These are phyloP conservation scores for Panagrolaimus sp. DNA, from an alignment of 1,140 invertebrate species.

Conservation along the genomic window DNA sequence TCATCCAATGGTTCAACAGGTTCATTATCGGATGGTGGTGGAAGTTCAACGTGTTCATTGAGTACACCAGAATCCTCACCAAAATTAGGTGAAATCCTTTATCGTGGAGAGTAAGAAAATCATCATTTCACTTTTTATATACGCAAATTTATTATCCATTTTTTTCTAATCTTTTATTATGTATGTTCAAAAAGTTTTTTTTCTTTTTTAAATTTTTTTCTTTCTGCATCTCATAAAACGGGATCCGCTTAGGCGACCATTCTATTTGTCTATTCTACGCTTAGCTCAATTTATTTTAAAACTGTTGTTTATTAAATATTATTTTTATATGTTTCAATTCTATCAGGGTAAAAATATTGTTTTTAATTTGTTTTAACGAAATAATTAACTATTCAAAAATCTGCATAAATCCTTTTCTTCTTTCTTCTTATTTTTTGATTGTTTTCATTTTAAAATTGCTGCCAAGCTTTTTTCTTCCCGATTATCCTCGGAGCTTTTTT, in stretches of 20 bases:
- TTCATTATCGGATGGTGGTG: neutral
- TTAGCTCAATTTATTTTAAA: no score
- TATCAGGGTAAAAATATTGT: no score
- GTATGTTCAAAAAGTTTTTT: neutral
- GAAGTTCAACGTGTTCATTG: neutral
- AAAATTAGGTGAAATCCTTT: slow-evolving; percentile 6
- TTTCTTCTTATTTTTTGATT: no score
- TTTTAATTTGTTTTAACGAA: no score
- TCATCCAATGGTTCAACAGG: slow-evolving; percentile 7
- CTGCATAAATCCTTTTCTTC: no score
- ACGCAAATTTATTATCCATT: slow-evolving; percentile 2
- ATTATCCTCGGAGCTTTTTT: no score
- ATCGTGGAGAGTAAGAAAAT: slow-evolving; percentile 8
- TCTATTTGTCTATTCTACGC: neutral
- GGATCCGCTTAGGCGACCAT: slow-evolving; percentile 14
- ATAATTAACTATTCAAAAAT: no score
- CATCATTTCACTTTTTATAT: slow-evolving; percentile 1
- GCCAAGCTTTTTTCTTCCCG: no score
- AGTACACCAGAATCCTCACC: slow-evolving; percentile 10
- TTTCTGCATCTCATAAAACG: slow-evolving; percentile 19
- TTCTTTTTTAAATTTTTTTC: no score
- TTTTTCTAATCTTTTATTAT: slow-evolving; percentile 2
- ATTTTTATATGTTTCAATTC: no score
- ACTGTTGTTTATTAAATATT: no score
- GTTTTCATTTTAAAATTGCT: no score